phyloP scores from a whole-genome alignment of 2,888 invertebrate species.

The Ophraella communa region DNA sequence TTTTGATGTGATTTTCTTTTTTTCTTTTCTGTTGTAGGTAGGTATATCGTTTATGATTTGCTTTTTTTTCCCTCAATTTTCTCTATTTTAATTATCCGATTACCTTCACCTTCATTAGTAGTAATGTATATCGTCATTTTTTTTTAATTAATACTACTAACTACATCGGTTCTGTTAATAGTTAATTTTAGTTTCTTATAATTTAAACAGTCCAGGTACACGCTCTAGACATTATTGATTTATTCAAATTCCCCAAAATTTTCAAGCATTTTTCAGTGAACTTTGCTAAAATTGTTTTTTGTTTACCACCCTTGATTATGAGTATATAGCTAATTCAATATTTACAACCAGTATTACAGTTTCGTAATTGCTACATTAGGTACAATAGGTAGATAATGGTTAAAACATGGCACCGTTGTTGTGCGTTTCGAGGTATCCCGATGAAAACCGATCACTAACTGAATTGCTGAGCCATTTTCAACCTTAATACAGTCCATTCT shows the following conservation, averaged over 20 bases:
- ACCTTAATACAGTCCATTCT: conserved; percentile 15
- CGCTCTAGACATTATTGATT: conserved; percentile 6
- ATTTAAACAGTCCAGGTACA: conserved; percentile 4
- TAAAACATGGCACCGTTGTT: conserved; percentile 20
- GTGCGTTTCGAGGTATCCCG: conserved; percentile 16
- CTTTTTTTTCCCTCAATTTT: too few species aligned
- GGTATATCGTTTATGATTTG: too few species aligned
- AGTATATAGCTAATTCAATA: not conserved
- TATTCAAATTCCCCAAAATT: conserved; percentile 4
- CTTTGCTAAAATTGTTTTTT: not conserved
- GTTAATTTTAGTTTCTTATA: conserved; percentile 1
- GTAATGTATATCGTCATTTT: too few species aligned
- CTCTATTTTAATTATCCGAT: too few species aligned
- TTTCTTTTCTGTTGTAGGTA: too few species aligned
- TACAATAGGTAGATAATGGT: conserved; percentile 15
- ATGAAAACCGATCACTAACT: conserved; percentile 21
- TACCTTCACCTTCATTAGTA: too few species aligned
- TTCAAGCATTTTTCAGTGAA: not conserved
- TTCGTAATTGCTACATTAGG: conserved; percentile 17
- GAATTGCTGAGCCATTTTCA: conserved; percentile 41
- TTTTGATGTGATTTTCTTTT: too few species aligned
- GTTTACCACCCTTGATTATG: not conserved
- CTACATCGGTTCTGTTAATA: not conserved
- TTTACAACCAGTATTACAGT: conserved; percentile 1
- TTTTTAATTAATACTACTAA: too few species aligned